phyloP scores from a whole-genome alignment of 1,140 invertebrate species.

The Eumaeus atala region DNA sequence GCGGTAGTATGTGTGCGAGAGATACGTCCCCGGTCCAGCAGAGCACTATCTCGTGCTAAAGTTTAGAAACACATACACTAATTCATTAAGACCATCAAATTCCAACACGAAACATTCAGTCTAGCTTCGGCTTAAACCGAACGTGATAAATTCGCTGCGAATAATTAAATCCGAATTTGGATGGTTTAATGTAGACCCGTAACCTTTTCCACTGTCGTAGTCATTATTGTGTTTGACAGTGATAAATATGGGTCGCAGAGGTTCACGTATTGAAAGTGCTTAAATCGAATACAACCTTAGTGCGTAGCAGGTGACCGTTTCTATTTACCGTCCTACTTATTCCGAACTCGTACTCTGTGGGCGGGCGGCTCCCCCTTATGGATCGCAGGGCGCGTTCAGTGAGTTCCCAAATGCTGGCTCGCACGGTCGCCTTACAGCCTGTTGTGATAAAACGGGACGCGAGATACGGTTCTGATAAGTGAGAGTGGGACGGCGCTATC shows the following conservation, averaged over 20 bases:
- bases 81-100: no score
- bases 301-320: constrained; percentile 39
- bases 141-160: background rate
- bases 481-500: constrained; percentile 42
- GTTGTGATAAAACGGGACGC: constrained; percentile 36
- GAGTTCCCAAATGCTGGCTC: constrained; percentile 48
- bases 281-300: background rate
- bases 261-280: background rate
- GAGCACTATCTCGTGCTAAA: no score
- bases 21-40: no score
- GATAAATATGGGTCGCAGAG: constrained; percentile 1
- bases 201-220: background rate
- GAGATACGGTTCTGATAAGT: constrained; percentile 32
- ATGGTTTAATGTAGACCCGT: background rate
- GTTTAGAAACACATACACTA: no score
- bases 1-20: no score
- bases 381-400: constrained; percentile 58
- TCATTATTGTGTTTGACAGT: constrained; percentile 1
- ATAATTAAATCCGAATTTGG: background rate
- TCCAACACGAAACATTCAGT: no score
- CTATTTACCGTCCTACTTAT: constrained; percentile 61
- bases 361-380: constrained; percentile 55
- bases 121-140: no score
- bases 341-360: constrained; percentile 47
- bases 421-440: constrained; percentile 45